A percentile compares a stretch with the other conserved stretches of the same genome.
Evolutionary conservation across 2,113 vertebrate genomes (phyloP).

Genomic region (Prolemur simus): DNA sequence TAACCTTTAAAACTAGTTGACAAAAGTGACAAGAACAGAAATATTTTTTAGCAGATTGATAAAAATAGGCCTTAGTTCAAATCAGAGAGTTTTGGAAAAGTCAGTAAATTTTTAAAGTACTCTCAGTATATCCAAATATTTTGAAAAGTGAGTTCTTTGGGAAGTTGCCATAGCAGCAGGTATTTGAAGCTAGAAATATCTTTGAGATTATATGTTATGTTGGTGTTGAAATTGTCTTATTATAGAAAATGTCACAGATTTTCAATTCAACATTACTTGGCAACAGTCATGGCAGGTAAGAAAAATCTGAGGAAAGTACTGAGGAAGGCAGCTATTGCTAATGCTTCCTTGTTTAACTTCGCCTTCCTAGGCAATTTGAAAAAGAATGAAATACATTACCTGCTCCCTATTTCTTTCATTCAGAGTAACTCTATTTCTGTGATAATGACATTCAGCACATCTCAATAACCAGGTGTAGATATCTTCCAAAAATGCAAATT

Average conservation of each 20-base stretch:
- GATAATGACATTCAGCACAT: not conserved
- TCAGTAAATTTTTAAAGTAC: constrained; percentile 57
- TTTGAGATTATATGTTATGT: constrained; percentile 59
- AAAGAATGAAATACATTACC: constrained; percentile 23
- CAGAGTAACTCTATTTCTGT: constrained; percentile 7
- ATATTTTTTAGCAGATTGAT: constrained; percentile 6
- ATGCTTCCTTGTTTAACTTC: constrained; percentile 30
- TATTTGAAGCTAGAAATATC: constrained; percentile 66
- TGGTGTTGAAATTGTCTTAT: constrained; percentile 64
- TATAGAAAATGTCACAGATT: constrained; percentile 72
- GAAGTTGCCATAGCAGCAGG: constrained; percentile 67
- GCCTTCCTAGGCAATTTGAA: constrained; percentile 36
- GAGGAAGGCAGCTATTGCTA: not conserved
- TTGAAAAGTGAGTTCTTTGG: constrained; percentile 61
- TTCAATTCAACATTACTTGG: constrained; percentile 44
- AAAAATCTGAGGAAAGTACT: constrained; percentile 37
- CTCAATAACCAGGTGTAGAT: constrained; percentile 46
- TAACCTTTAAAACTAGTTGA: constrained; percentile 18
- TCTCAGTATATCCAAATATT: constrained; percentile 67
- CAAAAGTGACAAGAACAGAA: constrained; percentile 2
- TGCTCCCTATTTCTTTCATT: constrained; percentile 33
- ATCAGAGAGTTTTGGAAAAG: constrained; percentile 54
- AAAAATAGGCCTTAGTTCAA: constrained; percentile 37
- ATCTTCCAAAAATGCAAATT: constrained; percentile 28
- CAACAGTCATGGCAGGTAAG: constrained; percentile 41